Conservation (phyloP, 2,113 vertebrate species). For the Tinamus guttatus region DNA sequence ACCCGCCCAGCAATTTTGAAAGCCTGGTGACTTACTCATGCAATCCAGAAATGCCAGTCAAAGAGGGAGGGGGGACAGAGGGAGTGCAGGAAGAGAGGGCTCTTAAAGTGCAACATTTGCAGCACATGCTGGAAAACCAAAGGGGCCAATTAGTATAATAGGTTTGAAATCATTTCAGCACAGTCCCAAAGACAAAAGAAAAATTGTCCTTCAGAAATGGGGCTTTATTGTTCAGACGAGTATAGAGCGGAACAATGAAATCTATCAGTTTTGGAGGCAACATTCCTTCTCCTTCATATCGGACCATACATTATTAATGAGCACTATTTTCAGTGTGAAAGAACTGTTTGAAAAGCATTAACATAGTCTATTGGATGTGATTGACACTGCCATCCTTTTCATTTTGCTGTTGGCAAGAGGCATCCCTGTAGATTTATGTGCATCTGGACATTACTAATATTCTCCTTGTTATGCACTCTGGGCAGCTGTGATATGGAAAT, state of each 20-base stretch:
- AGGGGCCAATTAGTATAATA: conserved; percentile 76
- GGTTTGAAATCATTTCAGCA: conserved; percentile 73
- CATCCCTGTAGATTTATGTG: conserved; percentile 81
- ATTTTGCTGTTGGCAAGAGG: conserved; percentile 82
- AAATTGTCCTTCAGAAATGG: conserved; percentile 76
- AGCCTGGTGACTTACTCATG: conserved; percentile 57
- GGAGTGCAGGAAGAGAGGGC: not conserved
- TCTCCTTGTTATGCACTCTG: conserved; percentile 80
- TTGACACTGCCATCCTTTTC: conserved; percentile 84
- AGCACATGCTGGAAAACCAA: conserved; percentile 33
- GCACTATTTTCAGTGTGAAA: conserved; percentile 82
- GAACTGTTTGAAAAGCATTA: conserved; percentile 88
- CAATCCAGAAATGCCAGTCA: conserved; percentile 50
- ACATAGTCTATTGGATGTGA: conserved; percentile 84
- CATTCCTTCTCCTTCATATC: conserved; percentile 72
- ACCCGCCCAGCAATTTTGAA: conserved; percentile 56
- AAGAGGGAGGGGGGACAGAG: not conserved
- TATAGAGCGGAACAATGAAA: conserved; percentile 75
- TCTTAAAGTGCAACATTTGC: conserved; percentile 44
- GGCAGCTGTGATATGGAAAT: conserved; percentile 84
- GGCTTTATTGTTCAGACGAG: conserved; percentile 66
- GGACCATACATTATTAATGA: conserved; percentile 88
- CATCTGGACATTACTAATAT: conserved; percentile 86
- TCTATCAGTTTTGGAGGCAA: conserved; percentile 76
- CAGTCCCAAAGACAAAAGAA: conserved; percentile 77